phyloP scores from a whole-genome alignment of 2,113 vertebrate genomes.

The Zosterops hypoxanthus region DNA sequence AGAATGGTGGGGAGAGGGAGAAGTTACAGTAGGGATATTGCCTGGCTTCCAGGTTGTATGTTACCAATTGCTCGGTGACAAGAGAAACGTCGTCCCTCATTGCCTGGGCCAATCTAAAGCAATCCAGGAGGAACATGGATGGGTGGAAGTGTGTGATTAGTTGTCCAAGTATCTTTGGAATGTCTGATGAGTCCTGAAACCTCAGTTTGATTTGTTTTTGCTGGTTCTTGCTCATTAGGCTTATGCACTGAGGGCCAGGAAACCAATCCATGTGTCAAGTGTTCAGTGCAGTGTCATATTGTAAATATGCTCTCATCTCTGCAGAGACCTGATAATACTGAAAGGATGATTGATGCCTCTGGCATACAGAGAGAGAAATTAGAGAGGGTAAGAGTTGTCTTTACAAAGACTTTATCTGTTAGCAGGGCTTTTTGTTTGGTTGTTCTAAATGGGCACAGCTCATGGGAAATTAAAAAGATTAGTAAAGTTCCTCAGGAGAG shows the following conservation, averaged over 20 bases:
- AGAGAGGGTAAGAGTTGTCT: neutral
- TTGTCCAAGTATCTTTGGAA: neutral
- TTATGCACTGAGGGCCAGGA: neutral
- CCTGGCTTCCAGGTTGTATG: neutral
- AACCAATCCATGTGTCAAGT: neutral
- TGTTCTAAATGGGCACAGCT: neutral
- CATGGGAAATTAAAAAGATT: conserved; percentile 11
- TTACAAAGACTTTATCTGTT: neutral
- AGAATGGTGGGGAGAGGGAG: neutral
- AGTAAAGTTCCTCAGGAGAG: neutral
- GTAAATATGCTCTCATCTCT: neutral
- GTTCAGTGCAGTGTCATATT: neutral
- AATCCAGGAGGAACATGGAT: neutral
- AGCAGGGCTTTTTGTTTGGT: neutral
- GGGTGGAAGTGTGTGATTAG: neutral
- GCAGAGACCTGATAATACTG: neutral
- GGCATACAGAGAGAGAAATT: neutral
- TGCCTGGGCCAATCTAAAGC: neutral
- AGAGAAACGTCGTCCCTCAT: neutral
- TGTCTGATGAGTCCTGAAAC: neutral
- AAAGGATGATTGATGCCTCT: neutral
- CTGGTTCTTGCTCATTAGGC: neutral
- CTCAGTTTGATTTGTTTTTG: neutral
- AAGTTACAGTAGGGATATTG: neutral
- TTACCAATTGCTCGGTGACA: neutral